Conservation (phyloP, 1,140 invertebrate species). For the Papilio machaon region DNA sequence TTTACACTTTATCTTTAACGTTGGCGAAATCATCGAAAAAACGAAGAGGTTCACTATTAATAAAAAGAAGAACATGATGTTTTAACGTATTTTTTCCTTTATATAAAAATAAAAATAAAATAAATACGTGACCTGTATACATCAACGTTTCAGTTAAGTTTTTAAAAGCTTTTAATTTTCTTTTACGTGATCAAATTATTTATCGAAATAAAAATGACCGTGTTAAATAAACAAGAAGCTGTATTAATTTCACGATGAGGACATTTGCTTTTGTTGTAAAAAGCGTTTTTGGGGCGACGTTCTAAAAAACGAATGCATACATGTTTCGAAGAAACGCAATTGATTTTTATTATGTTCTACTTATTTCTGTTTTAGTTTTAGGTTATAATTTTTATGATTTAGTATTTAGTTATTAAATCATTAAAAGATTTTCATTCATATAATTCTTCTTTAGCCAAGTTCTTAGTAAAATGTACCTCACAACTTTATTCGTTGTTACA, state of each 20-base stretch:
- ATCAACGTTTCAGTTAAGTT: not conserved
- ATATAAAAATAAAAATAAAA: no score
- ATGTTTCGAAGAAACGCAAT: not conserved
- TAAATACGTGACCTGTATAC: no score
- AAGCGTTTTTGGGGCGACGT: not conserved
- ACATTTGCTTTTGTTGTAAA: constrained; percentile 19
- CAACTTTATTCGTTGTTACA: no score
- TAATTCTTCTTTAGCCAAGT: no score
- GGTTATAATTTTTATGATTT: not conserved
- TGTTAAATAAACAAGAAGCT: constrained; percentile 10
- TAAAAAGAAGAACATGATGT: no score
- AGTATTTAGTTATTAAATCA: not conserved
- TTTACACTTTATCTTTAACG: no score
- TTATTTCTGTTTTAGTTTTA: not conserved
- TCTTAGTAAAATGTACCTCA: no score
- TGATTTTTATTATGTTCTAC: constrained; percentile 1
- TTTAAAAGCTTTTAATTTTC: not conserved
- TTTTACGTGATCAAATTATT: constrained; percentile 11
- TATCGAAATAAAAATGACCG: not conserved
- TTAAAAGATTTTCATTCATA: no score
- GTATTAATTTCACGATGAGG: constrained; percentile 10
- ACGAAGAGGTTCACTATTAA: no score
- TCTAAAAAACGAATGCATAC: constrained; percentile 16
- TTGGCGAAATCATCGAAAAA: no score
- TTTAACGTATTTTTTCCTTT: no score